Percentiles rank a stretch among this genome's conserved stretches.
Evolutionary conservation across 2,797 vertebrate genomes (phyloP).

Genomic region (Malurus splendens): DNA sequence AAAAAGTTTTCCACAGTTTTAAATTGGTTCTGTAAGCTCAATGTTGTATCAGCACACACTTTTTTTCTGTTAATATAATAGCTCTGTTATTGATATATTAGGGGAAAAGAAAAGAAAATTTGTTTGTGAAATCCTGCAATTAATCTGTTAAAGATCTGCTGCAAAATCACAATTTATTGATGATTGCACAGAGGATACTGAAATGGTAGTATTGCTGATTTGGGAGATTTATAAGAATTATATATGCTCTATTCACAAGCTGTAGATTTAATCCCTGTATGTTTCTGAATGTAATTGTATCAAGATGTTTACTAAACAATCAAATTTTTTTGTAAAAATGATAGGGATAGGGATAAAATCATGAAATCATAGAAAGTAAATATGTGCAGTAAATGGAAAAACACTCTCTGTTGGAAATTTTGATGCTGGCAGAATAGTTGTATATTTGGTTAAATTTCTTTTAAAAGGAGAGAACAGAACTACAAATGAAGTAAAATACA

Average conservation of each 20-base stretch:
- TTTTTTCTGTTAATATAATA: background rate
- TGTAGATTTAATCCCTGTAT: background rate
- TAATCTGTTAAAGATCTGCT: slow-evolving; percentile 24
- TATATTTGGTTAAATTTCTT: slow-evolving; percentile 13
- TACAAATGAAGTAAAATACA: background rate
- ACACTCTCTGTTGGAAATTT: background rate
- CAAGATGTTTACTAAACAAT: background rate
- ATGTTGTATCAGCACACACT: background rate
- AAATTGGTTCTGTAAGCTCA: background rate
- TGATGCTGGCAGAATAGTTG: slow-evolving; percentile 41
- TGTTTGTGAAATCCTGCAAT: slow-evolving; percentile 3
- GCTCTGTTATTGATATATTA: background rate
- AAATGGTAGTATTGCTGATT: background rate
- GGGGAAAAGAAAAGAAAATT: rapidly evolving
- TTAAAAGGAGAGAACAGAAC: background rate
- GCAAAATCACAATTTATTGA: background rate
- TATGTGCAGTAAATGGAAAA: slow-evolving; percentile 30
- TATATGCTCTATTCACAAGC: background rate
- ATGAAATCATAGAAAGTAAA: slow-evolving; percentile 19
- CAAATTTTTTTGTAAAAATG: slow-evolving; percentile 20
- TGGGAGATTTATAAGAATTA: background rate
- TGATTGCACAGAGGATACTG: background rate
- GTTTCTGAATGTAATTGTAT: background rate
- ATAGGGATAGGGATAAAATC: background rate
- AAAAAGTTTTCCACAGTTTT: background rate